phyloP scores from a whole-genome alignment of 2,888 invertebrate genomes.

The Nomada fabriciana region DNA sequence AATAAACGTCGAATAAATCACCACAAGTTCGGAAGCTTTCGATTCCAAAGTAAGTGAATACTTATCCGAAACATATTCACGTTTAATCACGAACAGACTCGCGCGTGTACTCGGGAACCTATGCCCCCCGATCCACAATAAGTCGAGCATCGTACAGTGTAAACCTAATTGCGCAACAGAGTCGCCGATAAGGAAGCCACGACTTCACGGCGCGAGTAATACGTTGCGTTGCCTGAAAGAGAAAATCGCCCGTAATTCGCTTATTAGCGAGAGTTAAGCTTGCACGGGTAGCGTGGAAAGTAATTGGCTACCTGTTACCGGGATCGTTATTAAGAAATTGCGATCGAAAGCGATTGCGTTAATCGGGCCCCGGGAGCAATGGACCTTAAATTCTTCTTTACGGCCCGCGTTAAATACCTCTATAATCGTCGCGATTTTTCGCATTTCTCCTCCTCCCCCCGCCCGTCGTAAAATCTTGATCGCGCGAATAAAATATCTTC shows the following conservation, averaged over 20 bases:
- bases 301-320: conserved; percentile 51
- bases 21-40: background rate
- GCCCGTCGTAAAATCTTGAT: too few relatives aligned
- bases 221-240: conserved; percentile 2
- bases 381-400: background rate
- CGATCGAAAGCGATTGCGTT: conserved; percentile 18
- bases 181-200: conserved; percentile 40
- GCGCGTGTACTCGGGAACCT: background rate
- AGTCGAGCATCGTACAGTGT: conserved; percentile 12
- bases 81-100: background rate
- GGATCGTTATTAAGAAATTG: conserved; percentile 36
- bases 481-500: too few relatives aligned
- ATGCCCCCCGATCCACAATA: conserved; percentile 4
- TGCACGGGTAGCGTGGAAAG: conserved; percentile 16
- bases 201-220: conserved; percentile 23
- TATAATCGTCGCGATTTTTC: background rate
- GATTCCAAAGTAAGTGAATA: background rate
- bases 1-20: background rate
- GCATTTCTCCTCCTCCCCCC: background rate
- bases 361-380: background rate
- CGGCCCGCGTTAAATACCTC: background rate
- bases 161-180: conserved; percentile 29
- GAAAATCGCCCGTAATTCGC: conserved; percentile 44
- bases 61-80: background rate
- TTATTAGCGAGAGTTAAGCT: conserved; percentile 3